Evolutionary conservation across 2,888 invertebrate genomes (phyloP).

Genomic region (Luperina nickerlii): DNA sequence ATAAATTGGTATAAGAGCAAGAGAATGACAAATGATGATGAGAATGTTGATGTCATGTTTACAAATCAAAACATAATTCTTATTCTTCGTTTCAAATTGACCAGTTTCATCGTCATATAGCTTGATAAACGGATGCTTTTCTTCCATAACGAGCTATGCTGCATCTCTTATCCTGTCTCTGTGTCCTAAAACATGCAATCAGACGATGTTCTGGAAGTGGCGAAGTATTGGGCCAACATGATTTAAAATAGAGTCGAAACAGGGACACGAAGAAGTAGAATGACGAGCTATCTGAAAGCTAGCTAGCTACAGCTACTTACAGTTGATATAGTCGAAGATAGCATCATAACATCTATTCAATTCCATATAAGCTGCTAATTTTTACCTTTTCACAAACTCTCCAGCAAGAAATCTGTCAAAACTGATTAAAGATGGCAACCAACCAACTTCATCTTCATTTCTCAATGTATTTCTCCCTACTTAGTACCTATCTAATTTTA

Average conservation of each 20-base stretch:
- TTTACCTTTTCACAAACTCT: background rate
- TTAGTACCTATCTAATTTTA: background rate
- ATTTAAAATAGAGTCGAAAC: no score
- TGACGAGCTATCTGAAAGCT: background rate
- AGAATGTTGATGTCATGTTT: background rate
- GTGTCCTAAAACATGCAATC: no score
- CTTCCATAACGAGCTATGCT: background rate
- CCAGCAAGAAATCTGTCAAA: background rate
- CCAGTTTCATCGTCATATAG: background rate
- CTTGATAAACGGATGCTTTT: background rate
- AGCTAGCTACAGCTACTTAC: background rate
- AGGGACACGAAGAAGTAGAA: no score
- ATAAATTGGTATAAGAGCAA: background rate
- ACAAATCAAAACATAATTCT: background rate
- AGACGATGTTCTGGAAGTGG: no score
- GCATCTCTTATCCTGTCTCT: no score
- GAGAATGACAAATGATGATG: background rate
- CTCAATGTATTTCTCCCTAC: conserved; percentile 38
- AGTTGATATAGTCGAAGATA: background rate
- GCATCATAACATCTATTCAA: background rate
- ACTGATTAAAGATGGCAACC: conserved; percentile 23
- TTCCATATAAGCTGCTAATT: background rate
- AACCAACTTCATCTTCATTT: conserved; percentile 6
- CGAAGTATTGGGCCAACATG: no score
- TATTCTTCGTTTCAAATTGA: background rate